A percentile compares a stretch with the other conserved stretches of the same genome.
Conservation (phyloP, 2,888 invertebrate genomes). For the Rotaria sp. region DNA sequence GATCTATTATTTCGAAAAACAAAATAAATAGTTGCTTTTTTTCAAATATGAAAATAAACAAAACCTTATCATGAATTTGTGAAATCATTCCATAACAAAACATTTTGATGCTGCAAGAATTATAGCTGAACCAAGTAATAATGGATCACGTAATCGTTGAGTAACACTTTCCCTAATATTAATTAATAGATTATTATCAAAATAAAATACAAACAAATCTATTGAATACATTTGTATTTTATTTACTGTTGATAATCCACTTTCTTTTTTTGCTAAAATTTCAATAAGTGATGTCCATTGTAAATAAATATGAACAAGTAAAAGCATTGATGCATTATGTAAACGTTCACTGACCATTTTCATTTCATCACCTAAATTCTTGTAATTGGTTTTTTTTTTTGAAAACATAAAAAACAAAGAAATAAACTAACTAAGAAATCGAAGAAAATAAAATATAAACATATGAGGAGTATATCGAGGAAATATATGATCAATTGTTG, state of each 20-base stretch:
- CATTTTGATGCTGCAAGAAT: slow-evolving; percentile 23
- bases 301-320: slow-evolving; percentile 19
- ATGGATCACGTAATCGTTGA: slow-evolving; percentile 4
- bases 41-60: background rate
- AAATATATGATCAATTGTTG: background rate
- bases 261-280: background rate
- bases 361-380: background rate
- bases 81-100: background rate
- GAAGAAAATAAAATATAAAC: slow-evolving; percentile 8
- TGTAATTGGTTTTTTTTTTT: background rate
- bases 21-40: too few relatives aligned
- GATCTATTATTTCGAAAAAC: background rate
- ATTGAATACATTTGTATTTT: background rate
- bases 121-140: slow-evolving; percentile 23
- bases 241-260: background rate
- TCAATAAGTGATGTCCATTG: background rate
- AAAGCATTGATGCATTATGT: slow-evolving; percentile 17
- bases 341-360: background rate
- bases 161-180: background rate
- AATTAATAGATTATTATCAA: too few relatives aligned
- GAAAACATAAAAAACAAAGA: too few relatives aligned
- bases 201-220: too few relatives aligned
- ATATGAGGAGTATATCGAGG: background rate
- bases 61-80: slow-evolving; percentile 17
- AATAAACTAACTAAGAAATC: background rate